Conservation (phyloP, 2,797 vertebrate species). For the Lutra lutra region DNA sequence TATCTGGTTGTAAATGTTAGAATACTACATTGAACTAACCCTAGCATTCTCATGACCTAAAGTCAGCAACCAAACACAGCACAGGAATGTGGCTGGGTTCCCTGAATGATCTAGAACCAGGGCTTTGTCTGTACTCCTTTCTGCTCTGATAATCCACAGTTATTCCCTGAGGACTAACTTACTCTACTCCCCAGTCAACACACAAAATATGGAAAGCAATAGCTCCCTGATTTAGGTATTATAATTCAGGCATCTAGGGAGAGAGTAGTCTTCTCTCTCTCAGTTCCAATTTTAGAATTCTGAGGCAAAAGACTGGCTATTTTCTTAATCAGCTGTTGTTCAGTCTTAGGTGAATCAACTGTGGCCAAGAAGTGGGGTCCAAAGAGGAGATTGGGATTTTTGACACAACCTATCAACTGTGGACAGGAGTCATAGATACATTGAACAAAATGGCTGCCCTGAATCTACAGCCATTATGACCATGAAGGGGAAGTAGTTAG, state of each 20-base stretch:
- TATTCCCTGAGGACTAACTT: neutral
- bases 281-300: neutral
- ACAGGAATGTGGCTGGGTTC: neutral
- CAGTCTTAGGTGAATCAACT: neutral
- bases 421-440: fast-evolving
- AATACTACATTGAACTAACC: neutral
- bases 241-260: neutral
- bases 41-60: slow-evolving; percentile 8
- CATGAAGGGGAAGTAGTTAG: neutral
- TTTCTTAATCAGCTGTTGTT: neutral
- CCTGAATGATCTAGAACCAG: neutral
- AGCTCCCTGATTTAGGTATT: neutral
- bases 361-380: neutral
- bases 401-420: neutral
- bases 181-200: neutral
- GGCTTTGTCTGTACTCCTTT: neutral
- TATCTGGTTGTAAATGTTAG: neutral
- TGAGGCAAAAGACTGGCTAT: neutral
- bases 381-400: neutral
- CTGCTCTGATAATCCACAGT: neutral
- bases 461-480: neutral
- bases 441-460: neutral
- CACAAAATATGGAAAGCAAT: neutral
- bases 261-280: neutral
- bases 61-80: neutral